Evolutionary conservation across 2,888 invertebrate species (phyloP).

Genomic region (Melikaiella ostensackeni): DNA sequence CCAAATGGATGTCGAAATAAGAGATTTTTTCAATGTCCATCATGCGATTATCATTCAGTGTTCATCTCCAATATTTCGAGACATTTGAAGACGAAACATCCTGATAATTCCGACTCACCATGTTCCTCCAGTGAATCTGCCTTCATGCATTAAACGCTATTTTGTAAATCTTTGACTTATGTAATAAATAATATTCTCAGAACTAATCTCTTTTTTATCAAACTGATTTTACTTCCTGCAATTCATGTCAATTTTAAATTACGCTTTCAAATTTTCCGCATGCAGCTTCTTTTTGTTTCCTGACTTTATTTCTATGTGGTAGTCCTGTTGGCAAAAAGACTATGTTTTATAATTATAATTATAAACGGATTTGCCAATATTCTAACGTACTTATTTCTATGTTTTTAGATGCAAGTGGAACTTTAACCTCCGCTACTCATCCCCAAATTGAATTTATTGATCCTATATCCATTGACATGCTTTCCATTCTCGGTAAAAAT

Average conservation of each 20-base stretch:
- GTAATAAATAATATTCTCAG: conserved; percentile 13
- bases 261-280: too few species aligned
- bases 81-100: conserved; percentile 13
- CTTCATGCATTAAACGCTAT: neutral
- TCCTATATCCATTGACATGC: conserved; percentile 16
- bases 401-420: neutral
- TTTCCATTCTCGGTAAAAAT: conserved; percentile 3
- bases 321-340: neutral
- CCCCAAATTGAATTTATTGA: conserved; percentile 32
- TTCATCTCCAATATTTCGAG: conserved; percentile 17
- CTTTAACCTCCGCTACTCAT: neutral
- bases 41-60: conserved; percentile 12
- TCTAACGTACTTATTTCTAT: neutral
- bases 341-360: neutral
- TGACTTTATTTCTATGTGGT: neutral
- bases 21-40: conserved; percentile 32
- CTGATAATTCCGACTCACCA: neutral
- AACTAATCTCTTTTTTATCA: neutral
- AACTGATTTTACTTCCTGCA: neutral
- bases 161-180: neutral
- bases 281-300: neutral
- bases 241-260: too few species aligned
- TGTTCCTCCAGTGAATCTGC: neutral
- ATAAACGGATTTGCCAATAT: neutral
- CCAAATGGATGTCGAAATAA: conserved; percentile 29